Conservation (phyloP, 2,888 invertebrate genomes). For the Heteromyza rotundicornis region DNA sequence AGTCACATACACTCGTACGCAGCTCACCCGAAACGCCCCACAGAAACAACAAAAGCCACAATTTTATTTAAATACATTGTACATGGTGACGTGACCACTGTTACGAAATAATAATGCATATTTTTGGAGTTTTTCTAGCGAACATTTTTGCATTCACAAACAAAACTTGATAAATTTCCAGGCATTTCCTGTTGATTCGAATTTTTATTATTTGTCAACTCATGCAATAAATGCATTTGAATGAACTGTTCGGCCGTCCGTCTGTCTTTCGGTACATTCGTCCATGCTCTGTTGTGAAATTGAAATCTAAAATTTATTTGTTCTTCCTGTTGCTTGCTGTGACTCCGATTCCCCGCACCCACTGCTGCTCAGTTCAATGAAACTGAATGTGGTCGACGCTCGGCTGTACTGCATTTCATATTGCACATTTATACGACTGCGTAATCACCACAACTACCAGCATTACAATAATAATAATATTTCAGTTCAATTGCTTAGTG, state of each 20-base stretch:
- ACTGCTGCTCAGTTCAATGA: too few relatives aligned
- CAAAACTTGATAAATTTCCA: neutral
- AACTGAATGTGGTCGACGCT: neutral
- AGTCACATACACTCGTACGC: too few relatives aligned
- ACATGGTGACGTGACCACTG: neutral
- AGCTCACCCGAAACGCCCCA: too few relatives aligned
- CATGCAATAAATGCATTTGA: conserved; percentile 2
- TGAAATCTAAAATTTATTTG: neutral
- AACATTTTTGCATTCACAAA: neutral
- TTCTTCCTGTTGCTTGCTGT: neutral
- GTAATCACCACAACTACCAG: neutral
- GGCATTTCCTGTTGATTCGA: neutral
- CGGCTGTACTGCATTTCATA: neutral
- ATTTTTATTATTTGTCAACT: neutral
- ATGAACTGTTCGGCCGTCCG: neutral
- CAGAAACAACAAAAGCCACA: too few relatives aligned
- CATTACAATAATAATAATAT: too few relatives aligned
- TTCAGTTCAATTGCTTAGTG: too few relatives aligned
- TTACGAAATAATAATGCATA: neutral
- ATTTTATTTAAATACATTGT: neutral
- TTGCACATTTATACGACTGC: neutral
- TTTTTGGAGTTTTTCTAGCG: neutral
- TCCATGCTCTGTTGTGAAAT: neutral
- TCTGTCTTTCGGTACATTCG: neutral
- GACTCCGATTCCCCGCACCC: too few relatives aligned